Percentiles rank a stretch among this genome's conserved stretches.
Conservation (phyloP, 1,140 invertebrate species). For the Anoplolepis gracilipes region DNA sequence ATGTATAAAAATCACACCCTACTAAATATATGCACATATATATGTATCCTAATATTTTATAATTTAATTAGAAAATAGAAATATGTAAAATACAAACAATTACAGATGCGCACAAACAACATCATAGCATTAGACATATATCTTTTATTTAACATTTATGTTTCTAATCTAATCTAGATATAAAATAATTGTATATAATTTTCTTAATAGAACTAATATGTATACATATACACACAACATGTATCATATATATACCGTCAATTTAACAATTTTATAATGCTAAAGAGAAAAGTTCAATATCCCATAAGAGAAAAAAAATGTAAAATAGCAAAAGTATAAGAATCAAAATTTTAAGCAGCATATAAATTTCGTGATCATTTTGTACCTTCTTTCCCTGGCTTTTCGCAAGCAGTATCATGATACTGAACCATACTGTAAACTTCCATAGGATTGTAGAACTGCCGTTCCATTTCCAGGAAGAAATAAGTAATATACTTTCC, state of each 20-base stretch:
- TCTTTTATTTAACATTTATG: slow-evolving; percentile 10
- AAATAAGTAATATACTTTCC: slow-evolving; percentile 83
- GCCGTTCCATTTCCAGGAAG: slow-evolving; percentile 82
- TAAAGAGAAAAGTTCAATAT: slow-evolving; percentile 9
- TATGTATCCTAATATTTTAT: not conserved
- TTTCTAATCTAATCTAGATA: slow-evolving; percentile 51
- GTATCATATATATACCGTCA: not conserved
- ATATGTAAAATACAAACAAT: slow-evolving; percentile 49
- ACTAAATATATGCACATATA: slow-evolving; percentile 3
- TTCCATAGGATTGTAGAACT: slow-evolving; percentile 79
- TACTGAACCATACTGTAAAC: slow-evolving; percentile 82
- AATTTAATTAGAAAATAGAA: slow-evolving; percentile 16
- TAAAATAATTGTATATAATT: slow-evolving; percentile 18
- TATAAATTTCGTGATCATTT: slow-evolving; percentile 62
- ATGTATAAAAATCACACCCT: not conserved
- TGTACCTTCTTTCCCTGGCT: slow-evolving; percentile 77
- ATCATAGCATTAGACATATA: slow-evolving; percentile 16
- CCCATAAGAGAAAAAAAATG: slow-evolving; percentile 59
- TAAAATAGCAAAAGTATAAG: slow-evolving; percentile 64
- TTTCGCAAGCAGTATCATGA: slow-evolving; percentile 68
- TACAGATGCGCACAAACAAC: slow-evolving; percentile 35
- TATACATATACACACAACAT: not conserved
- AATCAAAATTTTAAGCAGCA: slow-evolving; percentile 68
- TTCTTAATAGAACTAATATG: slow-evolving; percentile 6
- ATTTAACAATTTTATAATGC: slow-evolving; percentile 23